A percentile compares a stretch with the other conserved stretches of the same genome.
phyloP scores from a whole-genome alignment of 2,888 invertebrate species.

The Acleris cristana region DNA sequence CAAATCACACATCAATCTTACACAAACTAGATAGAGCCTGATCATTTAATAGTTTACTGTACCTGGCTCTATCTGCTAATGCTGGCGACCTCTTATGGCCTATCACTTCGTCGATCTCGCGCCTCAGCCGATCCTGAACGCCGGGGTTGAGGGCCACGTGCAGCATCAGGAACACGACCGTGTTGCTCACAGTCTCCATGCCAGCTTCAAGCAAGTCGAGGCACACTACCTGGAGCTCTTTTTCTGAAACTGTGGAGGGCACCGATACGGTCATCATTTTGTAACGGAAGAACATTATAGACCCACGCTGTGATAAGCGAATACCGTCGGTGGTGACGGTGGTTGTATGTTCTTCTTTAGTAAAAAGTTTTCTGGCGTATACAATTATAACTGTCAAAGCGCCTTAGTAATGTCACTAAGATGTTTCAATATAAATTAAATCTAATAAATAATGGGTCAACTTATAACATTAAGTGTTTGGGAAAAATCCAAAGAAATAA shows the following conservation, averaged over 20 bases:
- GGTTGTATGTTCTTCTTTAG: too few species aligned
- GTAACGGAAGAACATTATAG: too few species aligned
- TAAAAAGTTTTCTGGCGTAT: too few species aligned
- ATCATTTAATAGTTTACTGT: not conserved
- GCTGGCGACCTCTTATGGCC: constrained; percentile 82
- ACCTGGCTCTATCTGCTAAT: constrained; percentile 82
- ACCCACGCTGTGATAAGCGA: too few species aligned
- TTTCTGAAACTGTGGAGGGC: constrained; percentile 56
- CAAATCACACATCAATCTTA: not conserved
- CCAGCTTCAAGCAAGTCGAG: constrained; percentile 88
- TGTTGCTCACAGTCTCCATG: constrained; percentile 87
- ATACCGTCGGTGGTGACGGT: too few species aligned
- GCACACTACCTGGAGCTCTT: constrained; percentile 80
- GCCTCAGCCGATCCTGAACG: constrained; percentile 82
- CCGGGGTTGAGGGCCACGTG: constrained; percentile 83
- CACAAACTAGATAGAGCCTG: not conserved
- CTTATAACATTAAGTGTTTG: too few species aligned
- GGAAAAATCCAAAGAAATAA: too few species aligned
- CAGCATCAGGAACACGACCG: constrained; percentile 84
- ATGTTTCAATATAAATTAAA: too few species aligned
- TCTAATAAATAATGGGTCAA: too few species aligned
- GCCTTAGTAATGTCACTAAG: too few species aligned
- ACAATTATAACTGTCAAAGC: too few species aligned
- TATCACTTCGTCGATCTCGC: constrained; percentile 84
- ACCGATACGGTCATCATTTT: too few species aligned